Conservation (phyloP, 2,113 vertebrate genomes). For the Mellivora capensis region DNA sequence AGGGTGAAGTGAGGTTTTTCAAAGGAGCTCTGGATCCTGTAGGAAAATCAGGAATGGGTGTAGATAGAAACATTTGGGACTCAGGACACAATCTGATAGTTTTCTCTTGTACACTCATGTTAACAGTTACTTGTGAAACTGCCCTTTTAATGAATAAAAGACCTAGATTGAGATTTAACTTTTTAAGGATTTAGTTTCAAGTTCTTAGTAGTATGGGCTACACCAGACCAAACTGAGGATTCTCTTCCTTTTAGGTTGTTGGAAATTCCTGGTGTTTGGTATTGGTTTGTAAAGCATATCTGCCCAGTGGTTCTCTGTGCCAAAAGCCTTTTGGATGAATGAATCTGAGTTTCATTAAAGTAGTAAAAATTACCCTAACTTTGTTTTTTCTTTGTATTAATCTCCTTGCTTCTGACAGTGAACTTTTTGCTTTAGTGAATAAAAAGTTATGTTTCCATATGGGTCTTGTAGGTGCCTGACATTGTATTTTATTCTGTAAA, state of each 20-base stretch:
- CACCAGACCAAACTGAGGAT: background rate
- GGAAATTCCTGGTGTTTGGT: background rate
- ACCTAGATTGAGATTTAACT: background rate
- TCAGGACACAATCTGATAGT: background rate
- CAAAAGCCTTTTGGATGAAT: background rate
- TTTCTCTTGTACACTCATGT: background rate
- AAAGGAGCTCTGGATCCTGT: background rate
- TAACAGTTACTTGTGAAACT: background rate
- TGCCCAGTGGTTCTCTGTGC: background rate
- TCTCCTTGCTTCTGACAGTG: background rate
- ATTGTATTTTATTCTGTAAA: slow-evolving; percentile 18
- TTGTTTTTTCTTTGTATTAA: background rate
- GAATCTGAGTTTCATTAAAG: background rate
- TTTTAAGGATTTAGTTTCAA: background rate
- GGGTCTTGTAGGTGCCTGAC: background rate
- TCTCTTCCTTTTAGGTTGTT: background rate
- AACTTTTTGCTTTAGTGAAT: background rate
- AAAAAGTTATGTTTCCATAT: background rate
- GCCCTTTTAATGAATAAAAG: background rate
- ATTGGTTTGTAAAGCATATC: background rate
- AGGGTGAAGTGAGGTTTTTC: background rate
- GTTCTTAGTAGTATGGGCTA: background rate
- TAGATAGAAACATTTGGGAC: background rate
- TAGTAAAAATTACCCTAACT: background rate
- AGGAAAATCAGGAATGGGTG: background rate